Evolutionary conservation across 1,140 invertebrate species (phyloP).

Genomic region (Drosophila bifasciata): DNA sequence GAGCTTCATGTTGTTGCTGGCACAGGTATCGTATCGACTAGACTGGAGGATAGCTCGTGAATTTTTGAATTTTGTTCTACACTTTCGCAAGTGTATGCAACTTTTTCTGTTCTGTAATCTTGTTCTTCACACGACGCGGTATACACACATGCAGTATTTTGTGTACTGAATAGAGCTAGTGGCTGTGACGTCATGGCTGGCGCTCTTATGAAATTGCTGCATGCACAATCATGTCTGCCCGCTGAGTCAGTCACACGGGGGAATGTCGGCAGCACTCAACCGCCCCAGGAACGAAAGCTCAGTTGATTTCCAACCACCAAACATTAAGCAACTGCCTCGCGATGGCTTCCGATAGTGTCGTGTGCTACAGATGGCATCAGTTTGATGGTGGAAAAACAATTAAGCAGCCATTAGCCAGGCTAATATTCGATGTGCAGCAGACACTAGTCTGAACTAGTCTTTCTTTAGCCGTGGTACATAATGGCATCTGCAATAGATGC

Average conservation of each 20-base stretch:
- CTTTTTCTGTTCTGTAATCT: background rate
- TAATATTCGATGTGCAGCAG: no score
- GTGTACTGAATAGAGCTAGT: no score
- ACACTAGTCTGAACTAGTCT: slow-evolving; percentile 13
- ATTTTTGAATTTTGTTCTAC: slow-evolving; percentile 11
- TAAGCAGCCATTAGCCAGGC: slow-evolving; percentile 21
- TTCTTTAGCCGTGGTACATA: background rate
- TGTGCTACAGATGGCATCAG: slow-evolving; percentile 20
- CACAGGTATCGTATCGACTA: slow-evolving; percentile 2
- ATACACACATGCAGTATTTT: no score
- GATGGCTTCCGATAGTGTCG: slow-evolving; percentile 44
- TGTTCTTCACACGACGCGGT: background rate
- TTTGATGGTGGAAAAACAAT: slow-evolving; percentile 34
- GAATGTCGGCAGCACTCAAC: slow-evolving; percentile 7
- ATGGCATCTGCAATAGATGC: slow-evolving; percentile 40
- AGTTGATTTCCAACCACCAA: slow-evolving; percentile 9
- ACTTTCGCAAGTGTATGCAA: slow-evolving; percentile 46
- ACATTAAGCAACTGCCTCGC: background rate
- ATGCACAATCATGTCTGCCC: background rate
- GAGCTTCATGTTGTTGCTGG: slow-evolving; percentile 41
- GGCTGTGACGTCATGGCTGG: slow-evolving; percentile 32
- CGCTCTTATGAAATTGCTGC: slow-evolving; percentile 47
- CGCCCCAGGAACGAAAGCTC: slow-evolving; percentile 1
- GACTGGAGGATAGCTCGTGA: background rate
- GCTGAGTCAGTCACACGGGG: slow-evolving; percentile 41